A percentile compares a stretch with the other conserved stretches of the same genome.
phyloP scores from a whole-genome alignment of 2,797 vertebrate genomes.

The Sarcophilus harrisii region DNA sequence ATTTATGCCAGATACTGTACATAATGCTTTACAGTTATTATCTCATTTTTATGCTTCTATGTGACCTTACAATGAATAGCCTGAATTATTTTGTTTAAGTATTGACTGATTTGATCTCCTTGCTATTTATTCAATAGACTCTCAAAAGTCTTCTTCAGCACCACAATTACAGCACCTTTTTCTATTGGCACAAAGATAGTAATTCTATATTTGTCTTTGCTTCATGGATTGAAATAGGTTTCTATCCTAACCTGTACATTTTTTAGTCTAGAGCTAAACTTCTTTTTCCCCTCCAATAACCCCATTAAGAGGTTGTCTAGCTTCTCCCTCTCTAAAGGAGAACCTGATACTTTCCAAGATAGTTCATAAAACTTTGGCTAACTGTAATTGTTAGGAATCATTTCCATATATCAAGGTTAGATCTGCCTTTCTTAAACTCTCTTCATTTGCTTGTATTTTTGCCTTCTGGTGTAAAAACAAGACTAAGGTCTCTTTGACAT shows the following conservation, averaged over 20 bases:
- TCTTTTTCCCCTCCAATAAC: background rate
- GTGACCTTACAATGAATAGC: background rate
- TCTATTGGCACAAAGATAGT: background rate
- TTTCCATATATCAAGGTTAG: background rate
- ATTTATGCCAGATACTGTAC: background rate
- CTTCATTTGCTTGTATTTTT: background rate
- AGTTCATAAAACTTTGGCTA: background rate
- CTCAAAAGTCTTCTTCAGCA: background rate
- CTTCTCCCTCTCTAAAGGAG: background rate
- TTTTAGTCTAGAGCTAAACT: background rate
- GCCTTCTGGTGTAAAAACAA: background rate
- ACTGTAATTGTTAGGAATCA: background rate
- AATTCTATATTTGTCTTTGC: background rate
- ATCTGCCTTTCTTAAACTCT: background rate
- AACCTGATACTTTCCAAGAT: background rate
- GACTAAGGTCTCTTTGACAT: background rate
- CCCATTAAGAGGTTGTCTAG: background rate
- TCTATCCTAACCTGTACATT: background rate
- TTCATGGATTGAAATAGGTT: background rate
- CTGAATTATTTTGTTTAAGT: background rate
- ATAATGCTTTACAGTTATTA: background rate
- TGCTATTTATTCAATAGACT: background rate
- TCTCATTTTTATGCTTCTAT: background rate
- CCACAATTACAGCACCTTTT: background rate
- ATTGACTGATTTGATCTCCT: background rate